Base-by-base conservation (phyloP, 1,140 invertebrate species). In the Delia radicum region DNA sequence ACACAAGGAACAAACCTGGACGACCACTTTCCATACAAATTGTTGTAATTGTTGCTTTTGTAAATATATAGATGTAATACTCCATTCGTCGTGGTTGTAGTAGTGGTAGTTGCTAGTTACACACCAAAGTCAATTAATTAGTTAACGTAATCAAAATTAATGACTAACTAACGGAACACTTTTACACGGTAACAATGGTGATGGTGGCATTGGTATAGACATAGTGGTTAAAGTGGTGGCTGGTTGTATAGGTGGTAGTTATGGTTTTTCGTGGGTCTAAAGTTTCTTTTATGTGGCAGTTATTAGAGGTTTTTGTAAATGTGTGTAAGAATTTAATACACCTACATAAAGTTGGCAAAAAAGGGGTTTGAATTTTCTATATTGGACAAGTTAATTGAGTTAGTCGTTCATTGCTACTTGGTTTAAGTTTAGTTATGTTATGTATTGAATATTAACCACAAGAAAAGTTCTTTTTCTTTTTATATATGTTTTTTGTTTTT, bases 71-170 rank as follows among this genome's bases (percentile, higher is more conserved):
- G 33, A 37, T 37, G 33, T 37, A 10, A 24, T 55, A 21, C n/a
- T 7, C 48, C 48, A 21, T 55, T n/a, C 15, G 3, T 55, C 24
- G 18, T 7, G 48, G 48, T n/a, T 21, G 48, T 55, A 7, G 48
- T 21, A 8, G 21, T 55, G 18, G 48, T 21, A 55, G 15, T 55
- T 55, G 48, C 24, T 55, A n/a, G 48, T 55, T 55, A 46, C 21
- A 31, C 48, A 33, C 21, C 73, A 63, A 74, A 74, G 73, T 55
- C 48, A 74, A 74, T 74, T 74, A 74, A 74, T 74, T 74, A 74
- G 73, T 55, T 46, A 74, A 74, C 73, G 73, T 74, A 74, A 74
- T 74, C 73, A 74, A 74, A 74, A 74, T 74, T 74, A 74, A 74
- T 74, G 73, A 74, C 73, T 74, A 55, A 74, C 73, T 74, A 74